Evolutionary conservation across 92 coral and sea anemone species (phyloP), one percentile per base, ranked within the genome.

Genomic region (Phenganax marumi): DNA sequence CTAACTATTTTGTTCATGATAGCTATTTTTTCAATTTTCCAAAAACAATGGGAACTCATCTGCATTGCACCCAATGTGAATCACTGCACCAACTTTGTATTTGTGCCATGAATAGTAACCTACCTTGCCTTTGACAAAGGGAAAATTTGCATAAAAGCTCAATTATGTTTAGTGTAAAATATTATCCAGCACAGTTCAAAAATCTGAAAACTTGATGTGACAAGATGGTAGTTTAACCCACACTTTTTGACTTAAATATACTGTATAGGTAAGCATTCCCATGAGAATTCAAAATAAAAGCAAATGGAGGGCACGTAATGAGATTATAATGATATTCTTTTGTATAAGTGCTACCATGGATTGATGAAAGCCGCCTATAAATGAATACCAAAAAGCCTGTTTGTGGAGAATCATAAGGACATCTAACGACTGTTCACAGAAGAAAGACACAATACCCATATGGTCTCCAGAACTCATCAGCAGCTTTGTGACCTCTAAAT

Each of bases 41-140:
- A n/a, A 77, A 81, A 90, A 90, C 68, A 60, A 56, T 53, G 93
- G 91, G 56, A 81, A 72, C 72, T 84, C 90, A 74, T 78, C 81
- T 46, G 68, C 82, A 88, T 88, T 88, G 33, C 61, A 77, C 13
- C 80, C 89, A 77, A 88, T 85, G 56, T 90, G 87, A 55, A 90
- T 60, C 18, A 76, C 79, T 33, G 88, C 82, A 48, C 86, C 86
- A 81, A 75, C 75, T 85, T 90, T 90, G 72, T 87, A 87, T 87
- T 90, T 54, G 88, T 87, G 16, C 88, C 90, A 55, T 57, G 81
- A 50, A 89, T 80, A 49, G 88, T 68, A 12, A 87, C 74, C 90
- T 88, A 84, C 64, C 72, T 89, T n/a, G 77, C 50, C 85, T 90
- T 87, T 46, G 76, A 71, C 77, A 79, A 81, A 26, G 22, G 24